A percentile compares a stretch with the other conserved stretches of the same genome.
Evolutionary conservation across 2,797 vertebrate genomes (phyloP).

Genomic region (Oophaga sylvatica): DNA sequence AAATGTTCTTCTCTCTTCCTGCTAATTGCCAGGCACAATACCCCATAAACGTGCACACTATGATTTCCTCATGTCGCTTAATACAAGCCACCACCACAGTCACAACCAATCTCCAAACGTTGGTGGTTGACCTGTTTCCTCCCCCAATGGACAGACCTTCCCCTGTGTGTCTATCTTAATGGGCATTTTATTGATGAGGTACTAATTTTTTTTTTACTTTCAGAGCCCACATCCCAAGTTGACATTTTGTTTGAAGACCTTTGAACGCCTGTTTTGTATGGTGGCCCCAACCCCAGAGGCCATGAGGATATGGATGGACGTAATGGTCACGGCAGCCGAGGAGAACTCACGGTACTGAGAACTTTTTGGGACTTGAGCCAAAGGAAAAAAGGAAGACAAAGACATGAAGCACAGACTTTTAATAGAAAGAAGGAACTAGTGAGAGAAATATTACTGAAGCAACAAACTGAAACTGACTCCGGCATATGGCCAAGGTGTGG

Average conservation of each 20-base stretch:
- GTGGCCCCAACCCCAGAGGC: slow-evolving; percentile 86
- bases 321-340: slow-evolving; percentile 88
- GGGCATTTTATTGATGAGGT: neutral
- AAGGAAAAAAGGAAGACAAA: neutral
- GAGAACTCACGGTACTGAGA: slow-evolving; percentile 85
- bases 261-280: slow-evolving; percentile 90
- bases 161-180: neutral
- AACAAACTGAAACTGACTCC: neutral
- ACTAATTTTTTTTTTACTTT: neutral
- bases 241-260: slow-evolving; percentile 92
- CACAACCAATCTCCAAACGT: neutral
- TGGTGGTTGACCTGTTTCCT: neutral
- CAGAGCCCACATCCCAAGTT: slow-evolving; percentile 87
- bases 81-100: neutral
- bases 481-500: neutral
- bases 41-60: too few relatives aligned
- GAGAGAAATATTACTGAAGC: slow-evolving; percentile 6
- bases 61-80: neutral
- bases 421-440: slow-evolving; percentile 35
- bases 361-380: neutral
- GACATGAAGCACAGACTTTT: neutral
- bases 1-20: too few relatives aligned
- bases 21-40: too few relatives aligned
- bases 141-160: neutral
- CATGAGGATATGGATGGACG: slow-evolving; percentile 95